A percentile compares a stretch with the other conserved stretches of the same genome.
Evolutionary conservation across 2,888 invertebrate species (phyloP).

Genomic region (Spodoptera littoralis): DNA sequence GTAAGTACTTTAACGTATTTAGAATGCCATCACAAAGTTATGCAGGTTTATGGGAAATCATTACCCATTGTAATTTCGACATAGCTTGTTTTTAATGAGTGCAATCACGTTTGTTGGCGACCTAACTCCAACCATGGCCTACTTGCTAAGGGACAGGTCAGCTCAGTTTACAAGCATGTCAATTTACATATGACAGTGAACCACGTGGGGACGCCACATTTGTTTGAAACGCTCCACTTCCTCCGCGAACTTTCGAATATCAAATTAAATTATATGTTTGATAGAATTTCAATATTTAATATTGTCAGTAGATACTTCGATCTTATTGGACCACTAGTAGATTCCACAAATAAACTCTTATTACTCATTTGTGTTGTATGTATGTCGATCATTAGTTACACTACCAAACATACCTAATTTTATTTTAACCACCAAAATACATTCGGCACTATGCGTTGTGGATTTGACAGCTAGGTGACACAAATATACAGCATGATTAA

Average conservation of each 20-base stretch:
- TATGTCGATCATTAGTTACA: no score
- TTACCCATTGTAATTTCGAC: conserved; percentile 29
- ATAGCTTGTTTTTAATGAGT: conserved; percentile 57
- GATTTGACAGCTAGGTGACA: conserved; percentile 22
- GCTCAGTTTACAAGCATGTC: conserved; percentile 28
- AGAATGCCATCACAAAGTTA: conserved; percentile 11
- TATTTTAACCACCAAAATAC: not conserved
- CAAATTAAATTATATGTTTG: not conserved
- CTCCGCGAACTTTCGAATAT: conserved; percentile 5
- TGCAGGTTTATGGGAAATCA: conserved; percentile 9
- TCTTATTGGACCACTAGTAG: no score
- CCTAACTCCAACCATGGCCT: conserved; percentile 74
- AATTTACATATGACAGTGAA: conserved; percentile 32
- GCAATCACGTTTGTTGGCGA: conserved; percentile 61
- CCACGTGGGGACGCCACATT: conserved; percentile 38
- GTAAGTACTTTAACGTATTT: conserved; percentile 8
- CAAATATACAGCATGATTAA: conserved; percentile 43
- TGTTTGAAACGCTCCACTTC: conserved; percentile 3
- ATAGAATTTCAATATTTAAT: no score
- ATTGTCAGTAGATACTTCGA: no score
- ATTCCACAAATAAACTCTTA: no score
- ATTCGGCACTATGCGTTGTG: not conserved
- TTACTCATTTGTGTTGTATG: no score
- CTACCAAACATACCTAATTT: not conserved
- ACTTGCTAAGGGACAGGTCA: conserved; percentile 63